A percentile compares a stretch with the other conserved stretches of the same genome.
phyloP scores from a whole-genome alignment of 2,797 vertebrate species.

The Nothura maculosa region DNA sequence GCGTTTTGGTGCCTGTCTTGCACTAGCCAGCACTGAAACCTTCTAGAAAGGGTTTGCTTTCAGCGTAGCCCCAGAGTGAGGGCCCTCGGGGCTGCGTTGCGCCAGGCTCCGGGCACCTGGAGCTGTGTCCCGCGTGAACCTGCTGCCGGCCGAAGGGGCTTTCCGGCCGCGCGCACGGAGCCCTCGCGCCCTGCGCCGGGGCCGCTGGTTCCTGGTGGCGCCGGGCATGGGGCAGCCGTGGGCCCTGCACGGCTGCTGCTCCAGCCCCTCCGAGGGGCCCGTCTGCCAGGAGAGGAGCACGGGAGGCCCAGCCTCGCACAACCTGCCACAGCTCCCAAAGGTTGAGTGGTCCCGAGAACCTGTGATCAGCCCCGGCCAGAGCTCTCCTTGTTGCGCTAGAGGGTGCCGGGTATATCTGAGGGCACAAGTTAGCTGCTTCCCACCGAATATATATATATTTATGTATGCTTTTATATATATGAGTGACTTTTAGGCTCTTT shows the following conservation, averaged over 20 bases:
- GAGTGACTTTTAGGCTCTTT: background rate
- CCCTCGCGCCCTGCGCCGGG: too few relatives aligned
- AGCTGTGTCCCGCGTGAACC: background rate
- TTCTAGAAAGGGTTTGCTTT: background rate
- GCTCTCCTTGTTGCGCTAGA: background rate
- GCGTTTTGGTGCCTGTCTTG: background rate
- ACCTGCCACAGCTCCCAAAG: background rate
- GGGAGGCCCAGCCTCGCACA: background rate
- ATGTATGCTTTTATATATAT: background rate
- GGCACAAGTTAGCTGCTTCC: background rate
- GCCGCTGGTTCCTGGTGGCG: too few relatives aligned
- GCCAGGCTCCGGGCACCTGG: background rate
- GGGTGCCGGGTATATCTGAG: too few relatives aligned
- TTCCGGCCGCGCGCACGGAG: background rate
- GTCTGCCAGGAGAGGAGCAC: background rate
- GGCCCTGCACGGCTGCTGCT: background rate
- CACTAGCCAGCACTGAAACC: background rate
- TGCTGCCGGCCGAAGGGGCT: background rate
- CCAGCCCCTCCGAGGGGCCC: too few relatives aligned
- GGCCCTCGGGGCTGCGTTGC: background rate
- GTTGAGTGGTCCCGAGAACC: background rate
- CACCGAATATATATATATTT: background rate
- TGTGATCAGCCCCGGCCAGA: background rate
- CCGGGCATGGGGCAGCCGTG: background rate
- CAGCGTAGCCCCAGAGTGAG: background rate